Evolutionary conservation across 2,888 invertebrate species (phyloP).

Genomic region (Sabellastarte sp.): DNA sequence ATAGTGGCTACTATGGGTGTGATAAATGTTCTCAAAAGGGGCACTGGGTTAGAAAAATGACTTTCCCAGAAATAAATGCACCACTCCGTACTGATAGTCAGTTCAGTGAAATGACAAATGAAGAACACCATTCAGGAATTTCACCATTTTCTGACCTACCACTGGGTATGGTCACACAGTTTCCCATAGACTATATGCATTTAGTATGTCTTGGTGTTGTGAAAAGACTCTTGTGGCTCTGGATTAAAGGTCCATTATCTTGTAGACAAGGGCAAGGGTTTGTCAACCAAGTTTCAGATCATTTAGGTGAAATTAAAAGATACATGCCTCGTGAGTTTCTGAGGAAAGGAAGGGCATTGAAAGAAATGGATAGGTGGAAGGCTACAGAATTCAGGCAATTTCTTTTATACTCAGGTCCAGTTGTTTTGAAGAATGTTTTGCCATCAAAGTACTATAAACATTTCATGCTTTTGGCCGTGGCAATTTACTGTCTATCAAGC

Average conservation of each 20-base stretch:
- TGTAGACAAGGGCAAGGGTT: background rate
- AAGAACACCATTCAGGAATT: conserved; percentile 1
- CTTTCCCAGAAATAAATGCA: conserved; percentile 5
- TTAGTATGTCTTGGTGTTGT: conserved; percentile 27
- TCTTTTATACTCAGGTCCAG: background rate
- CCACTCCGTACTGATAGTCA: background rate
- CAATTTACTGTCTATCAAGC: background rate
- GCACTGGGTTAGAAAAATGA: conserved; percentile 7
- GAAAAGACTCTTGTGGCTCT: conserved; percentile 25
- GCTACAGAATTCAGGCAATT: background rate
- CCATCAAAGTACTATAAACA: background rate
- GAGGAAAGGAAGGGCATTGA: background rate
- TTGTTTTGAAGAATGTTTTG: background rate
- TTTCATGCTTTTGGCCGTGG: background rate
- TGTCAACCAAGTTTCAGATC: background rate
- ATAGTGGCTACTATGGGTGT: conserved; percentile 30
- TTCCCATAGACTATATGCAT: conserved; percentile 33
- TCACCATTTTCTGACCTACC: conserved; percentile 11
- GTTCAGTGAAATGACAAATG: conserved; percentile 1
- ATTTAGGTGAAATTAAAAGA: background rate
- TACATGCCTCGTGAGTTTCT: background rate
- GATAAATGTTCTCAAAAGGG: conserved; percentile 22
- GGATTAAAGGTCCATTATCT: conserved; percentile 19
- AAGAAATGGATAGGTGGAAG: background rate
- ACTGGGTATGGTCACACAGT: conserved; percentile 16